Base-by-base conservation (phyloP, 2,888 invertebrate genomes). In the Macrosiphum euphorbiae region DNA sequence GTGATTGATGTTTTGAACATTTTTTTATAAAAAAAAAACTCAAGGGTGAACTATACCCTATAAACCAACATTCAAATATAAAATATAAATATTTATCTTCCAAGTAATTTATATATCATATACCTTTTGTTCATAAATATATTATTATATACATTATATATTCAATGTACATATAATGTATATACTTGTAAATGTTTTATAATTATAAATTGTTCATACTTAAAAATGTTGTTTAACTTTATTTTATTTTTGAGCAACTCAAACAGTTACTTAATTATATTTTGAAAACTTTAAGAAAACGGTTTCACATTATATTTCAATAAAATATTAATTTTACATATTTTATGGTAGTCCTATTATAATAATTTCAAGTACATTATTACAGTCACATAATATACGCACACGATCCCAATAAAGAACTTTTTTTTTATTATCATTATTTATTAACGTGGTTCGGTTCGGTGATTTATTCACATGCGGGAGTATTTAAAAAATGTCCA, bases 71-170 rank as follows among this genome's bases (percentile, higher is more conserved):
- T 85, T 85, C 44, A 44, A 13, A 85, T 28, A 85, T 44, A 44
- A 89, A 89, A 61, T 44, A 61, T 61, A 47, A 90, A 67, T 90
- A 90, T 90, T 90, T 90, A 67, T 67, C n/a, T 90, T 78, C 8
- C 8, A 35, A 78, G 78, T 35, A 35, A 78, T 78, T 78, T 78
- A 35, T 35, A 35, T 78, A 20, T 78, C 20, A 78, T 78, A 35
- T 78, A 35, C 35, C 78, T 78, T 20, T 20, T 78, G 78, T 78
- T 35, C 35, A 20, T 78, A 78, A 35, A 35, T 35, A 78, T 35
- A 35, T 8, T 35, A 35, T 35, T 55, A 28, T 28, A 61, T 28
- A 26, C n/a, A n/a, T n/a, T n/a, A n/a, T n/a, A n/a, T n/a, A n/a
- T n/a, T n/a, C n/a, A n/a, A n/a, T n/a, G n/a, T n/a, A 13, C 20